Evolutionary conservation across 2,113 vertebrate genomes (phyloP), one percentile per base, ranked within the genome.

Genomic region (Passer montanus): DNA sequence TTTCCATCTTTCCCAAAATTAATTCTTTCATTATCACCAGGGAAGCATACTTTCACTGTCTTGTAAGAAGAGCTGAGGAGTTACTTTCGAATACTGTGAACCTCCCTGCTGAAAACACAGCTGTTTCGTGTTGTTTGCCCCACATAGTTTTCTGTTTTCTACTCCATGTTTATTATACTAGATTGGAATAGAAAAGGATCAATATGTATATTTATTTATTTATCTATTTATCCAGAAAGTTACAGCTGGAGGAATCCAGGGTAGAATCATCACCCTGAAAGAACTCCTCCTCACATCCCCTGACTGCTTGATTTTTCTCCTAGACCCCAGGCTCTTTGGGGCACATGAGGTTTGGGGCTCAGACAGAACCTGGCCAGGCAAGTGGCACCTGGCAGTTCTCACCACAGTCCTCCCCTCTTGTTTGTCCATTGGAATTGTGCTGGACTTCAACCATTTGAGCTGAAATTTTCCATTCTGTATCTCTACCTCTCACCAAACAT

Each of bases 391-490:
- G 94, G 66, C 19, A 3, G 18, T 96, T 97, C 94, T 78, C 88
- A 96, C 84, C 70, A 6, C 2, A 15, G 31, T 43, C 62, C 44
- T 94, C 89, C 23, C 23, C 10, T 94, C 60, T 64, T 93, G 80
- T 96, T 94, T 96, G 73, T 69, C 49, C 21, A 11, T 49, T 68
- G 44, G 20, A 62, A 53, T 66, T 95, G 79, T 69, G 58, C 41
- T 0, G 35, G 31, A 77, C 55, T 93, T 80, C 37, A 85, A 50
- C 39, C 10, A 41, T 52, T 94, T 70, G 59, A 39, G 43, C 17
- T 73, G 90, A 92, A 96, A 90, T 87, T 96, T 95, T 97, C 93
- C 94, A 66, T 84, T 90, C 72, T 67, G 10, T 83, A 80, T 80
- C 79, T 94, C 60, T 3, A 3, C 27, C 43, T 85, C 77, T 46